phyloP scores from a whole-genome alignment of 2,888 invertebrate species.

The Lochmaea capreae region DNA sequence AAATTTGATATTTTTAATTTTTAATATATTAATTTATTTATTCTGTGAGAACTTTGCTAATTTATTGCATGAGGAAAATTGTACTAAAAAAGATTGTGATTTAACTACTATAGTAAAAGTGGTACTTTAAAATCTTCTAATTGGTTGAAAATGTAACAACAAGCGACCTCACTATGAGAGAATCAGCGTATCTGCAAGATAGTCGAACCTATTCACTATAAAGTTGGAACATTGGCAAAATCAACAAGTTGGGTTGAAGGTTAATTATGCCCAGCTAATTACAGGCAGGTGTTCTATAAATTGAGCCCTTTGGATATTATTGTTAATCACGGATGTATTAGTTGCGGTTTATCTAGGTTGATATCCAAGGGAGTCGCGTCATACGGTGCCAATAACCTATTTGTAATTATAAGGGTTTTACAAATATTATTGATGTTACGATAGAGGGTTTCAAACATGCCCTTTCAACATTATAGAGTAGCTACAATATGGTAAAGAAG shows the following conservation, averaged over 20 bases:
- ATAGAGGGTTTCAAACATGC: background rate
- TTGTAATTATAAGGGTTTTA: constrained; percentile 39
- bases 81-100: too few relatives aligned
- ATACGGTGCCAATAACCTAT: constrained; percentile 44
- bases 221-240: constrained; percentile 54
- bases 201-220: constrained; percentile 27
- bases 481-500: too few relatives aligned
- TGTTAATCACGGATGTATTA: constrained; percentile 59
- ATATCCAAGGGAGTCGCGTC: constrained; percentile 27
- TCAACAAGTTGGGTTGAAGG: constrained; percentile 58
- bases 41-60: too few relatives aligned
- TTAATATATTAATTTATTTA: too few relatives aligned
- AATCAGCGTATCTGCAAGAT: background rate
- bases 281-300: constrained; percentile 61
- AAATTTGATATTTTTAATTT: too few relatives aligned
- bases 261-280: constrained; percentile 60
- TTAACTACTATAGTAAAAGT: too few relatives aligned
- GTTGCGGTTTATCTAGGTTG: constrained; percentile 41
- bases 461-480: background rate
- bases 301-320: constrained; percentile 59
- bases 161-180: background rate
- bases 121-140: too few relatives aligned
- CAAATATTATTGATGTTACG: constrained; percentile 21
- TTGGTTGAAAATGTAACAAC: background rate
- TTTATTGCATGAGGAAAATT: too few relatives aligned